Evolutionary conservation across 2,113 vertebrate species (phyloP), one percentile per base, ranked within the genome.

Genomic region (Leptobrachium ailaonicum): DNA sequence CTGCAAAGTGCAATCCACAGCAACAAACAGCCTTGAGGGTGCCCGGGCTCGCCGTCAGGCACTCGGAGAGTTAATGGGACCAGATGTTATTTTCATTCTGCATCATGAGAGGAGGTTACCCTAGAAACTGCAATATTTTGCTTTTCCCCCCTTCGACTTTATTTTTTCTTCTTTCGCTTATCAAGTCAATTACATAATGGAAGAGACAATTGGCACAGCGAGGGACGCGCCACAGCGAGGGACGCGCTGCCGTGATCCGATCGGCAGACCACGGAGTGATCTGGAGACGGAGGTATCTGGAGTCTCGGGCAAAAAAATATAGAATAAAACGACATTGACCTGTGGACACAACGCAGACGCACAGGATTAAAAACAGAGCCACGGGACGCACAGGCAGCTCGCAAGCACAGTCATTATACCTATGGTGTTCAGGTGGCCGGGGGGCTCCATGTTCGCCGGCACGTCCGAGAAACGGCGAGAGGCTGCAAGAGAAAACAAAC

Each of bases 401-500:
- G 76, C 67, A 71, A 66, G 41, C 78, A 73, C 69, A 54, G 71
- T 32, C 53, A 60, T 50, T 53, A 47, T 80, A 80, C 78, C 78
- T 80, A 80, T 73, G 1, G 78, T 80, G 50, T 80, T 80, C 71
- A 47, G 40, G 50, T 80, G 71, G 41, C 47, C 78, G 2, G 73
- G 50, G 0, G 78, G 71, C 71, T 80, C 78, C 78, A 73, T 45
- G 63, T 73, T 80, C 40, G 63, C 60, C 8, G 78, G 78, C 13
- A 80, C 78, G 43, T 80, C 78, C 3, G 78, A 80, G 78, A 80
- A 80, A 68, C 78, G 78, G n/a, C 78, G 78, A 45, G 78, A 80
- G 71, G 78, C 78, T 80, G 78, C 42, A 80, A 80, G 20, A 80
- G 71, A 80, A 56, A 73, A 79, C 54, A 41, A 50, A 56, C 7